A percentile compares a stretch with the other conserved stretches of the same genome.
These are phyloP conservation scores for Andrena flavipes DNA, from an alignment of 2,888 invertebrate species.

Conservation along the genomic window DNA sequence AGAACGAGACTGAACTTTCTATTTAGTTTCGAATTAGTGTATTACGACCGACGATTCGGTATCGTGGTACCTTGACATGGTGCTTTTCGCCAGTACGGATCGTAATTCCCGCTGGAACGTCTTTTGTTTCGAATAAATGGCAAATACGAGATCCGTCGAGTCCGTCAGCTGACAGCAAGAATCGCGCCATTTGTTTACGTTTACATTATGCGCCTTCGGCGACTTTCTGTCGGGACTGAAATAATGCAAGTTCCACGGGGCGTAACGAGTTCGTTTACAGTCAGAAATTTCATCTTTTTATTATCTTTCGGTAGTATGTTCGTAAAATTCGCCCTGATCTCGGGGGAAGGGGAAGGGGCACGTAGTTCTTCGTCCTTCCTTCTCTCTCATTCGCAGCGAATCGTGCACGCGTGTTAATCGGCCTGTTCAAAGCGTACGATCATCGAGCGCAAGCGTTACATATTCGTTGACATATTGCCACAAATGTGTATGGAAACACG, in stretches of 20 bases:
- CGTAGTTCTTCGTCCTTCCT: background rate
- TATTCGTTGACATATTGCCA: conserved; percentile 18
- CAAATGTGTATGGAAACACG: conserved; percentile 16
- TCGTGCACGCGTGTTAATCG: conserved; percentile 40
- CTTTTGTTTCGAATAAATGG: conserved; percentile 45
- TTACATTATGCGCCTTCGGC: conserved; percentile 64
- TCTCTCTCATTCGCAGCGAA: background rate
- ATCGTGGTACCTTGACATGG: conserved; percentile 32
- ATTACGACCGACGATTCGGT: conserved; percentile 42
- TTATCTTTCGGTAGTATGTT: background rate
- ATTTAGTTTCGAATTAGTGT: conserved; percentile 45
- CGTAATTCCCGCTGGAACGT: conserved; percentile 29
- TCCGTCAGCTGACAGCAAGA: conserved; percentile 71
- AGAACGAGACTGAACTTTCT: background rate
- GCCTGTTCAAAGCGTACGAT: conserved; percentile 32
- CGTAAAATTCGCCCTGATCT: background rate
- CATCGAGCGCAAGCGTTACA: conserved; percentile 47
- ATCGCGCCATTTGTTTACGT: conserved; percentile 29
- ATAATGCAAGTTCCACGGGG: background rate
- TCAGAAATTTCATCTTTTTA: background rate
- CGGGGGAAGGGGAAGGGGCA: background rate
- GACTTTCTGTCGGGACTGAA: background rate
- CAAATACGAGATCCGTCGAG: conserved; percentile 63
- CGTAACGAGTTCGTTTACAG: background rate
- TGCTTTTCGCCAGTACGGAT: conserved; percentile 18